Conservation (phyloP, 2,888 invertebrate species). For the Parnassius apollo region DNA sequence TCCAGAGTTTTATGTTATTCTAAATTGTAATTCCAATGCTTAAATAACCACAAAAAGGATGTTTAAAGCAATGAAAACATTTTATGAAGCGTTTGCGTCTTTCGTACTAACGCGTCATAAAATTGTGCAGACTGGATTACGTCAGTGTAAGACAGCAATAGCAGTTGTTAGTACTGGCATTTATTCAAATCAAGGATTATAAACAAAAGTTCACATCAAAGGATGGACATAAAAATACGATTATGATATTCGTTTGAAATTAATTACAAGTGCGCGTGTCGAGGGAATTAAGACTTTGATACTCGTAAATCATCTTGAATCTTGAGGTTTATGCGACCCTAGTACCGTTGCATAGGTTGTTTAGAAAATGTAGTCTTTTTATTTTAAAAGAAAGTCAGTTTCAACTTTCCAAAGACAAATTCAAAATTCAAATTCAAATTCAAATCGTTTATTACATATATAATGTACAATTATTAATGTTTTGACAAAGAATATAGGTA, state of each 20-base stretch:
- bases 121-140: constrained; percentile 14
- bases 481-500: too few relatives aligned
- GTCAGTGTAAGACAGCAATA: constrained; percentile 13
- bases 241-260: constrained; percentile 44
- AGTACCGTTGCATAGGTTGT: constrained; percentile 26
- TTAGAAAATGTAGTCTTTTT: constrained; percentile 1
- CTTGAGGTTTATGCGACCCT: constrained; percentile 29
- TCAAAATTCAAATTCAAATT: too few relatives aligned
- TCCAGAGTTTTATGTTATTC: too few relatives aligned
- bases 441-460: too few relatives aligned
- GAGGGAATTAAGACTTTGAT: constrained; percentile 26
- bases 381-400: too few relatives aligned
- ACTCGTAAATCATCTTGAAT: constrained; percentile 27
- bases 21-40: too few relatives aligned
- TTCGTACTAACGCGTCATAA: constrained; percentile 11
- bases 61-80: constrained; percentile 38
- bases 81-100: constrained; percentile 10
- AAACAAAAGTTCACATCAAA: constrained; percentile 40
- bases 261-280: constrained; percentile 34
- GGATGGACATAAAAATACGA: constrained; percentile 37
- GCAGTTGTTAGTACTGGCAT: constrained; percentile 17
- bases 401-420: too few relatives aligned
- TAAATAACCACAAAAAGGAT: constrained; percentile 31
- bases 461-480: too few relatives aligned
- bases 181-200: constrained; percentile 22